Percentiles rank a stretch among this genome's conserved stretches.
Conservation (phyloP, 2,113 vertebrate species). For the Coturnix japonica region DNA sequence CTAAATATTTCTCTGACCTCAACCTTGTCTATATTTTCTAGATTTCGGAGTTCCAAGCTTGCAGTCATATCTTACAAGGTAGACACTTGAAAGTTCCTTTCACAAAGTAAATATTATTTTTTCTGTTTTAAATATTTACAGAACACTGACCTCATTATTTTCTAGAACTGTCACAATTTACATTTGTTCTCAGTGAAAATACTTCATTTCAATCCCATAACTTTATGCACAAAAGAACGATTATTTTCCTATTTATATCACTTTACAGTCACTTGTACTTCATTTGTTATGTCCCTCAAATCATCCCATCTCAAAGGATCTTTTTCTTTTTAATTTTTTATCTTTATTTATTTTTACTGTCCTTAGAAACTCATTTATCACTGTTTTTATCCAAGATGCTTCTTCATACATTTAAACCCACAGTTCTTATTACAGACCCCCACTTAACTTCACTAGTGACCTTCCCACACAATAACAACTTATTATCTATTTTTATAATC, state of each 20-base stretch:
- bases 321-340: not conserved
- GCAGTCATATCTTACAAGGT: not conserved
- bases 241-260: not conserved
- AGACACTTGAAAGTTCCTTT: not conserved
- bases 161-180: not conserved
- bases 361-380: not conserved
- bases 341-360: not conserved
- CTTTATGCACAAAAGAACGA: not conserved
- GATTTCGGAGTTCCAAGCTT: not conserved
- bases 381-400: not conserved
- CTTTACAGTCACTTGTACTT: not conserved
- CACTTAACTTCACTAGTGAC: not conserved
- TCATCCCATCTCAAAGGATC: not conserved
- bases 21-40: not conserved
- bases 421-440: not conserved
- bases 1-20: not conserved
- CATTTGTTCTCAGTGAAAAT: not conserved
- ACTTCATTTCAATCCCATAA: fast-evolving
- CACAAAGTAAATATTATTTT: not conserved
- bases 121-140: not conserved
- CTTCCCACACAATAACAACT: not conserved
- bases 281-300: not conserved
- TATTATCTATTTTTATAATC: not conserved
- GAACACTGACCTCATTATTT: not conserved
- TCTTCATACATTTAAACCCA: too few relatives aligned